Conservation (phyloP, 2,888 invertebrate genomes). For the Apamea sordens region DNA sequence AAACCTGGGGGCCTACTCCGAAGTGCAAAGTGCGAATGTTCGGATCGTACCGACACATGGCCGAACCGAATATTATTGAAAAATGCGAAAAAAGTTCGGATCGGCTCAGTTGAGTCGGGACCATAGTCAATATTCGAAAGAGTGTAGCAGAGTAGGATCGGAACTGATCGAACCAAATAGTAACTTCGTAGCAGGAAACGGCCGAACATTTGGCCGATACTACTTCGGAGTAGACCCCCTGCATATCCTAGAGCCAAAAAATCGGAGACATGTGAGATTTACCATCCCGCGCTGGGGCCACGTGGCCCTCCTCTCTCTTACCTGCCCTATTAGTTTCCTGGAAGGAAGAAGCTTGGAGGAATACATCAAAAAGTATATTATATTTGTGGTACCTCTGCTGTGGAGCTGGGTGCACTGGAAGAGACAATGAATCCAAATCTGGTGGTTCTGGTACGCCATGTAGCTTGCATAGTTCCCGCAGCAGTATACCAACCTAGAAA, state of each 20-base stretch:
- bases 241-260: neutral
- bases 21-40: too few relatives aligned
- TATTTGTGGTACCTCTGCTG: conserved; percentile 78
- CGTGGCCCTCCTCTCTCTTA: neutral
- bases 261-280: neutral
- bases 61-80: too few relatives aligned
- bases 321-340: neutral
- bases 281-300: neutral
- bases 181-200: too few relatives aligned
- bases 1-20: too few relatives aligned
- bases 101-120: too few relatives aligned
- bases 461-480: conserved; percentile 97
- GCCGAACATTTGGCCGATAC: too few relatives aligned
- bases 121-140: too few relatives aligned
- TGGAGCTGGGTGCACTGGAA: conserved; percentile 89
- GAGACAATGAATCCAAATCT: conserved; percentile 95
- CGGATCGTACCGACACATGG: too few relatives aligned
- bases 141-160: too few relatives aligned
- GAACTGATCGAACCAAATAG: too few relatives aligned
- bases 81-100: too few relatives aligned
- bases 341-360: neutral
- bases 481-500: conserved; percentile 95
- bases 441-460: conserved; percentile 98
- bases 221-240: too few relatives aligned
- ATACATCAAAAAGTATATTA: neutral